Evolutionary conservation across 2,797 vertebrate genomes (phyloP).

Genomic region (Bufotes viridis): DNA sequence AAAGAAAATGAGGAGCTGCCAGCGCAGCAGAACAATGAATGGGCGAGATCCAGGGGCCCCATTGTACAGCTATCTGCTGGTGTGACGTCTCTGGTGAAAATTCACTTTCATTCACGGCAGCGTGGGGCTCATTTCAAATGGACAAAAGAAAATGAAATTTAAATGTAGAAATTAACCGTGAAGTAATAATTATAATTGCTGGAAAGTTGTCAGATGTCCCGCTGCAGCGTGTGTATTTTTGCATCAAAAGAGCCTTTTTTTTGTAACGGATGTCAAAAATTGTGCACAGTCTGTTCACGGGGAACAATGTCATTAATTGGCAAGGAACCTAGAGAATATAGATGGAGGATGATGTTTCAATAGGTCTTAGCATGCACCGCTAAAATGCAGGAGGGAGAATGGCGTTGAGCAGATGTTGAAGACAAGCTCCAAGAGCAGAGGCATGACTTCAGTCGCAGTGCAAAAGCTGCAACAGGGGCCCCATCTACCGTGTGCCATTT

Average conservation of each 20-base stretch:
- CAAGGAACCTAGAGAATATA: constrained; percentile 10
- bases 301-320: constrained; percentile 36
- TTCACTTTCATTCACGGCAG: constrained; percentile 48
- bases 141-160: constrained; percentile 52
- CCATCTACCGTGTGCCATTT: background rate
- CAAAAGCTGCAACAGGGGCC: background rate
- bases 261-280: constrained; percentile 35
- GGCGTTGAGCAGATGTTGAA: background rate
- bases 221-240: constrained; percentile 22
- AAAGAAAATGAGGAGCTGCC: constrained; percentile 35
- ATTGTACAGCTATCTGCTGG: constrained; percentile 42
- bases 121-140: constrained; percentile 45
- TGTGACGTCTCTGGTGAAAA: constrained; percentile 51
- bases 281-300: constrained; percentile 31
- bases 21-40: constrained; percentile 6
- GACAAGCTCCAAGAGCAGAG: background rate
- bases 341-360: background rate
- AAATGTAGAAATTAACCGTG: constrained; percentile 53
- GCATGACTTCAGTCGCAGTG: background rate
- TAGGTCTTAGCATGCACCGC: background rate
- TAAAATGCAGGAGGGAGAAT: too few species aligned
- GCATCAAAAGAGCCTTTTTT: constrained; percentile 45
- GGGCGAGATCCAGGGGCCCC: constrained; percentile 9
- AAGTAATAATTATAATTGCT: constrained; percentile 61
- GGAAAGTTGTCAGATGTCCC: constrained; percentile 50